These are phyloP conservation scores for Nudaria mundana DNA, from an alignment of 2,888 invertebrate genomes.

Conservation along the genomic window DNA sequence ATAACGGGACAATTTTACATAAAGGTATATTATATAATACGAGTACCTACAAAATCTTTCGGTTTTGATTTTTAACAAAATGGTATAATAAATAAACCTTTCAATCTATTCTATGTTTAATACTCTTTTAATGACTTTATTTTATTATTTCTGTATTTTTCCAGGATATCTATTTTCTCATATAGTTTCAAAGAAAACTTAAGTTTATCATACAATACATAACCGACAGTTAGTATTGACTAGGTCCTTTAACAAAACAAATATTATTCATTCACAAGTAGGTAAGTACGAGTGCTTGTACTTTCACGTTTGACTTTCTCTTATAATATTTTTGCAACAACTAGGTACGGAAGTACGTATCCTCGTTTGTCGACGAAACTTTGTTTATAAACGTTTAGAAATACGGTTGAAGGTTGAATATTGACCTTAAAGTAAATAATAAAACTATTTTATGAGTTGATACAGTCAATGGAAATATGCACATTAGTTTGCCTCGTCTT, in stretches of 20 bases:
- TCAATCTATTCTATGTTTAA: no score
- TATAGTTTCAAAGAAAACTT: no score
- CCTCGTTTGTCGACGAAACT: constrained; percentile 21
- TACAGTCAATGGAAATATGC: constrained; percentile 29
- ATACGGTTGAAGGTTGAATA: constrained; percentile 30
- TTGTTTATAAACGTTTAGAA: constrained; percentile 21
- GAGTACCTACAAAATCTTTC: no score
- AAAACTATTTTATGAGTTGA: constrained; percentile 36
- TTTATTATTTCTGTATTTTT: no score
- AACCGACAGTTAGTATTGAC: background rate
- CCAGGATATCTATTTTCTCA: no score
- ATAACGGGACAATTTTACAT: constrained; percentile 38
- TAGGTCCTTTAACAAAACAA: constrained; percentile 27
- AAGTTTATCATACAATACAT: no score
- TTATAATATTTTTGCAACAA: constrained; percentile 39
- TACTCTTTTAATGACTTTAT: no score
- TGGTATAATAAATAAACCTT: background rate
- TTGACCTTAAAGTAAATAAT: constrained; percentile 42
- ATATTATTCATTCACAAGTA: constrained; percentile 34
- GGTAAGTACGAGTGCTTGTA: constrained; percentile 35
- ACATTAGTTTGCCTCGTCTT: constrained; percentile 32
- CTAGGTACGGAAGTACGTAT: constrained; percentile 36
- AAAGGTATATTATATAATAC: no score
- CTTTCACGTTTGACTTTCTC: constrained; percentile 70
- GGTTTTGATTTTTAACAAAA: background rate